Evolutionary conservation across 2,113 vertebrate species (phyloP), one percentile per base, ranked within the genome.

Genomic region (Daboia siamensis): DNA sequence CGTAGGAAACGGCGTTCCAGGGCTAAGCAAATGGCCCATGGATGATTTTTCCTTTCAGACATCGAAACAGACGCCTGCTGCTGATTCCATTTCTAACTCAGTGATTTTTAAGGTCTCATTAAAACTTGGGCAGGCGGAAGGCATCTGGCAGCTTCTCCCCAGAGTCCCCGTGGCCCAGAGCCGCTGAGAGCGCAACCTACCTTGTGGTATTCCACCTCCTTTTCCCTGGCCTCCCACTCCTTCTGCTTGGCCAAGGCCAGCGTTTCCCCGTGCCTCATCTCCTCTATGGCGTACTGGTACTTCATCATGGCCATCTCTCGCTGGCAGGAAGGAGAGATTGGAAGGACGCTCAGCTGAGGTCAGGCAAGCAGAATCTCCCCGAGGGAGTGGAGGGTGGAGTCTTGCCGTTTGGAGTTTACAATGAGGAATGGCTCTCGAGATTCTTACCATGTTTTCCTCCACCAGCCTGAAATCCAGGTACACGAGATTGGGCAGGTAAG

Each of bases 401-500:
- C 74, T 54, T 12, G 5, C 24, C n/a, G n/a, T n/a, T n/a, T n/a
- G n/a, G n/a, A n/a, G 44, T 51, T 23, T 8, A 87, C 46, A 90
- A 29, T 84, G 26, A 23, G 0, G 84, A 80, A 55, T 44, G 0
- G 0, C 52, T 92, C 90, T 91, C 94, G 6, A 26, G 86, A 74
- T 23, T 94, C 98, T 98, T 97, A 98, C 99, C 7, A 64, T 97
- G 24, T 97, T 93, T 1, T 98, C 95, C 26, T 97, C 96, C 52
- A 99, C 87, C 5, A 97, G 94, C 87, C 95, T 98, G 97, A 97
- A 98, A 96, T 99, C 98, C 86, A 99, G 96, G 93, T 97, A 98
- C 21, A 95, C 97, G 54, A 99, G 96, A 12, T 98, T 95, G 59
- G 98, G 98, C 48, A 99, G 97, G 93, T 98, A 96, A 89, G 98